A percentile compares a stretch with the other conserved stretches of the same genome.
Conservation (phyloP, 2,888 invertebrate genomes). For the Lithophane socia region DNA sequence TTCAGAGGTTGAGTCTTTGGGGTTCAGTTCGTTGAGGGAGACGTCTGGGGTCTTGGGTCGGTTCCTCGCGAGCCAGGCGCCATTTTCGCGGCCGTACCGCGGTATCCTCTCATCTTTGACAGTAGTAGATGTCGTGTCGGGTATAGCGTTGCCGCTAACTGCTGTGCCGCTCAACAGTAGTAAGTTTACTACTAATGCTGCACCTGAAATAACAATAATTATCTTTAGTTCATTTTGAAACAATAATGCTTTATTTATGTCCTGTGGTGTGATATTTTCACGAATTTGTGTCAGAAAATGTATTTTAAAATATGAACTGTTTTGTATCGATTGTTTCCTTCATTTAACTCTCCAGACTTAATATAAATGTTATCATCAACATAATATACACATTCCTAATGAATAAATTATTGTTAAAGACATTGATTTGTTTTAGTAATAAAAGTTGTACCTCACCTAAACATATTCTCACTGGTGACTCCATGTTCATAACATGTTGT, state of each 20-base stretch:
- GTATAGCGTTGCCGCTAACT: conserved; percentile 80
- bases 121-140: conserved; percentile 78
- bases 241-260: neutral
- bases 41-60: conserved; percentile 79
- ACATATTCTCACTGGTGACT: conserved; percentile 90
- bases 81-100: conserved; percentile 73
- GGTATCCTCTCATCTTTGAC: conserved; percentile 77
- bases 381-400: neutral
- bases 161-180: conserved; percentile 84
- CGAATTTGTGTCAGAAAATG: neutral
- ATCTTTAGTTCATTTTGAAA: neutral
- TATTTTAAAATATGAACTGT: neutral
- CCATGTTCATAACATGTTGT: conserved; percentile 87
- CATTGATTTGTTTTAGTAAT: conserved; percentile 21
- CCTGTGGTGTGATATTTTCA: neutral
- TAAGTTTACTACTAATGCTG: conserved; percentile 86
- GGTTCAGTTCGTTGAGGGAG: conserved; percentile 84
- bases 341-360: neutral
- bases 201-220: conserved; percentile 81
- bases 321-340: neutral
- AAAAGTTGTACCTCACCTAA: conserved; percentile 76
- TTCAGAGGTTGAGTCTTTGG: conserved; percentile 84
- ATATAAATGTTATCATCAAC: neutral
- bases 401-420: neutral
- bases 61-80: conserved; percentile 74